Conservation (phyloP, 2,797 vertebrate genomes). For the Falco peregrinus region DNA sequence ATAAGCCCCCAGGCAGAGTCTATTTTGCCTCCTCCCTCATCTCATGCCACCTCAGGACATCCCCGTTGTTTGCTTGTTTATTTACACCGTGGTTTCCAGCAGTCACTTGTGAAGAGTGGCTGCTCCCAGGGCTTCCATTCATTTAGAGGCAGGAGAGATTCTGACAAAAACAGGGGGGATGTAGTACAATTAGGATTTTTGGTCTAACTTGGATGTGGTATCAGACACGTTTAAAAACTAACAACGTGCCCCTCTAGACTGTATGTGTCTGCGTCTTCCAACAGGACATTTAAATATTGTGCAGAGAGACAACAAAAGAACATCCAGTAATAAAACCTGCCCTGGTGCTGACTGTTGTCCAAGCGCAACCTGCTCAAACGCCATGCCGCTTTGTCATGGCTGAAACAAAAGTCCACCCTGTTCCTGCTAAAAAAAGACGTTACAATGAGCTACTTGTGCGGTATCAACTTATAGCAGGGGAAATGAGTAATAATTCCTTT, state of each 20-base stretch:
- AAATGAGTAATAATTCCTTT: slow-evolving; percentile 39
- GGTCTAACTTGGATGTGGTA: not conserved
- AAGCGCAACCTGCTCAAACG: not conserved
- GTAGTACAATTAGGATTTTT: not conserved
- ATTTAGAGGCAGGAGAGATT: not conserved
- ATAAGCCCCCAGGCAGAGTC: not conserved
- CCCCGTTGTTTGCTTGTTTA: not conserved
- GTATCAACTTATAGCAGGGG: not conserved
- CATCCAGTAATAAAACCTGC: not conserved
- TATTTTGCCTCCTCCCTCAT: not conserved
- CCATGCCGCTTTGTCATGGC: not conserved
- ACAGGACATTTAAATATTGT: not conserved
- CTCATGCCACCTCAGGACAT: not conserved
- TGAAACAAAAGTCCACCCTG: not conserved
- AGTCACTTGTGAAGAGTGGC: not conserved
- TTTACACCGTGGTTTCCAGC: not conserved
- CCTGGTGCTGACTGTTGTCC: not conserved
- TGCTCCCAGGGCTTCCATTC: not conserved
- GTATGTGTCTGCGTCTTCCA: not conserved
- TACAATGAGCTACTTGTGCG: not conserved
- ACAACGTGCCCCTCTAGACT: not conserved
- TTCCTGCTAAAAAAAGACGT: not conserved
- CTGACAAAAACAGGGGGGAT: not conserved
- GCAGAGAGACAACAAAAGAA: not conserved
- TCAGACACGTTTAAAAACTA: not conserved